Evolutionary conservation across 2,797 vertebrate genomes (phyloP), one percentile per base, ranked within the genome.

Genomic region (Cercopithecus hamlyni): DNA sequence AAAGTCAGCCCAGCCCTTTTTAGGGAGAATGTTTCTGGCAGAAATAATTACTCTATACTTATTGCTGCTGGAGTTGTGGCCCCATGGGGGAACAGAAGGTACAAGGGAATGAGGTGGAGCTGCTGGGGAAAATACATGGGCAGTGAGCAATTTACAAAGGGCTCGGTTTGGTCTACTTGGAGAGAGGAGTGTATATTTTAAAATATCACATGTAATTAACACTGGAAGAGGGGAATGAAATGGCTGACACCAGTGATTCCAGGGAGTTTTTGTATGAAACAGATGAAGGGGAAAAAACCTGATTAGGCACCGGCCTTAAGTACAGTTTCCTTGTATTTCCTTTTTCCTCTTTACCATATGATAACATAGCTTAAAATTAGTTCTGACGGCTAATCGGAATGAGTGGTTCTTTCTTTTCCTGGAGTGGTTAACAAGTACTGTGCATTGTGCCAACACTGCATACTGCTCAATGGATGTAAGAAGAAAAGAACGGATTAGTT

Each of bases 11-110:
- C 55, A 95, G 43, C 75, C 82, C 26, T 57, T 82, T 95, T 57
- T 36, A 82, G 86, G 87, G 48, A 72, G 87, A 76, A 26, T 48
- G 48, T 61, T 92, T 96, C 75, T 55, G 72, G 93, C 76, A 96
- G 95, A 97, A 97, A 98, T 97, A 97, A 97, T 97, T 86, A 96
- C 95, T 88, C 80, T 95, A 50, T 95, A 96, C 87, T 97, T 98
- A 96, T 77, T 97, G 73, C 97, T 58, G 93, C 41, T 67, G 93
- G 96, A 97, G 75, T 50, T 96, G 94, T 90, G 91, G 91, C 50
- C 90, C 82, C 50, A 86, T 75, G 86, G 89, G 81, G 77, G 45
- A 77, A 77, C 3, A 20, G 73, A 80, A 91, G 81, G 84, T 67
- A 64, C 57, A 33, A 80, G 30, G 58, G 70, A 80, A 80, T 33